Evolutionary conservation across 2,888 invertebrate genomes (phyloP).

Genomic region (Drosophila pseudotalamancana): DNA sequence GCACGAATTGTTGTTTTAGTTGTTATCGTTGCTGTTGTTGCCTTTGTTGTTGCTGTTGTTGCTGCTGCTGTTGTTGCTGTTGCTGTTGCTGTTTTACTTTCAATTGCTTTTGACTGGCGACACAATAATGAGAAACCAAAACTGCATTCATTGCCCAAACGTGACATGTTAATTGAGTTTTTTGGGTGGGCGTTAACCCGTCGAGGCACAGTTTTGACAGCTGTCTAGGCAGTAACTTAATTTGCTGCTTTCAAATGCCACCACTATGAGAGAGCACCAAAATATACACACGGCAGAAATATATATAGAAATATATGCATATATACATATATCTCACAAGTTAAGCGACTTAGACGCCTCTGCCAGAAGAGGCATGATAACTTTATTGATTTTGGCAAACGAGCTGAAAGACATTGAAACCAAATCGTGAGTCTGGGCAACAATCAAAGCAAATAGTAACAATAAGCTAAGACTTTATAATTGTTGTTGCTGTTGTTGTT

Average conservation of each 20-base stretch:
- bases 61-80: conserved; percentile 24
- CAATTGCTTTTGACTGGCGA: conserved; percentile 77
- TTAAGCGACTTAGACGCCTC: conserved; percentile 52
- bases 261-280: conserved; percentile 6
- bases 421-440: conserved; percentile 71
- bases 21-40: conserved; percentile 28
- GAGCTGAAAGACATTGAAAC: conserved; percentile 75
- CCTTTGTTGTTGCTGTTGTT: no score
- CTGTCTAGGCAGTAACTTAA: conserved; percentile 55
- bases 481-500: conserved; percentile 36
- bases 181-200: conserved; percentile 68
- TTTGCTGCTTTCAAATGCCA: conserved; percentile 63
- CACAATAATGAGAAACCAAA: conserved; percentile 74
- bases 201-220: conserved; percentile 62
- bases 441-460: conserved; percentile 71
- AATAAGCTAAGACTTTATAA: conserved; percentile 50
- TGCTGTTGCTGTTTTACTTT: conserved; percentile 61
- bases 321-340: conserved; percentile 13
- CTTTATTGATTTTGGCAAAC: conserved; percentile 75
- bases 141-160: conserved; percentile 73
- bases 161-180: conserved; percentile 75
- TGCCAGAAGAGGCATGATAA: conserved; percentile 53
- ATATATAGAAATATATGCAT: background rate
- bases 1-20: conserved; percentile 61
- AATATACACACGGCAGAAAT: background rate